Percentiles rank a stretch among this genome's conserved stretches.
phyloP scores from a whole-genome alignment of 2,113 vertebrate genomes.

The Ellobius talpinus region DNA sequence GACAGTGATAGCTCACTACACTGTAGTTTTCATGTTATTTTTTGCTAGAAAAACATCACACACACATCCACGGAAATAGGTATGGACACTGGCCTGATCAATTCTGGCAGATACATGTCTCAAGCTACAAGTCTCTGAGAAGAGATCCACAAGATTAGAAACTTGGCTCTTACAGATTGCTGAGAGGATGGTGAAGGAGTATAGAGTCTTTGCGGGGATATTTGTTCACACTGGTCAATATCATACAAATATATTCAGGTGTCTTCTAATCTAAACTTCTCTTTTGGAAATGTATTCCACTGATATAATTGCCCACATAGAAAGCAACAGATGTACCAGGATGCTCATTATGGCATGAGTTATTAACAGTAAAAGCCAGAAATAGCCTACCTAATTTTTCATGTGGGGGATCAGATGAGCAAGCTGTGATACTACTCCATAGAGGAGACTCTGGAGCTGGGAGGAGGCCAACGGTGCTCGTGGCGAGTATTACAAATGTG shows the following conservation, averaged over 20 bases:
- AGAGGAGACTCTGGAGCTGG: not conserved
- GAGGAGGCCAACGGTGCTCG: not conserved
- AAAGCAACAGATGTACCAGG: constrained; percentile 9
- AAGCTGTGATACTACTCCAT: not conserved
- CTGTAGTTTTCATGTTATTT: not conserved
- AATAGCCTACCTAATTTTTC: not conserved
- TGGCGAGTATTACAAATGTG: not conserved
- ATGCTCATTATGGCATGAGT: not conserved
- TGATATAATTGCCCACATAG: not conserved
- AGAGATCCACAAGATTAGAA: not conserved
- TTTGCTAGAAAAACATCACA: not conserved
- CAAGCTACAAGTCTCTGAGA: not conserved
- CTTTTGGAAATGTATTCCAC: constrained; percentile 6
- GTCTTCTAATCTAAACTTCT: constrained; percentile 1
- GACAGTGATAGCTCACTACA: not conserved
- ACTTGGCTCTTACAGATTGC: not conserved
- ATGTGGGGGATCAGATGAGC: not conserved
- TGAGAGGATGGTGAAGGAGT: not conserved
- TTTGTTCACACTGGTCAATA: not conserved
- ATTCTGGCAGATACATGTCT: not conserved
- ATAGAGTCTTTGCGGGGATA: not conserved
- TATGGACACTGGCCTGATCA: not conserved
- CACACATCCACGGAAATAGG: not conserved
- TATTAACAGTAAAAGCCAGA: not conserved
- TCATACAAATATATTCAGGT: not conserved